Base-by-base conservation (phyloP, 2,797 vertebrate species). In the Sandelia bainsii region DNA sequence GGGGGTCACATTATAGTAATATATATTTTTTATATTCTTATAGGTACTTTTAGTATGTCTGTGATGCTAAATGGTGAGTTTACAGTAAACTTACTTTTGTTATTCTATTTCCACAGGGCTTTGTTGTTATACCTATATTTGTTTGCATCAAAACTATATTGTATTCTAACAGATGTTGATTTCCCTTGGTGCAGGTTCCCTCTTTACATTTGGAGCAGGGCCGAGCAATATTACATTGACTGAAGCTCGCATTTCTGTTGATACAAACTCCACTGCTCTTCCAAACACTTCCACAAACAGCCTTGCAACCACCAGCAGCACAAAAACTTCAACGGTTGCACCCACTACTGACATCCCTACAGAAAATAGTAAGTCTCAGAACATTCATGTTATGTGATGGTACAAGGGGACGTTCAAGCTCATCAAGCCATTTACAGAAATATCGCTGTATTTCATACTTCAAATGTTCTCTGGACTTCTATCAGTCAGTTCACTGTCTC, bases 151-250 rank as follows among this genome's bases (percentile, higher is more conserved):
- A 14, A 16, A 8, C 11, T 25, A n/a, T 22, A 1, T 29, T 4
- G 1, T 57, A 27, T 34, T 22, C 37, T 27, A 56, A 50, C 19
- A 22, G 16, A 10, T 23, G 20, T 59, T 60, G 59, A 6, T 77
- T 64, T 53, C 73, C 20, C 62, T 52, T 22, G 53, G 16, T 50
- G 29, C 67, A 95, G 94, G 94, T 62, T 92, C 86, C 60, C 80
- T 95, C 60, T 93, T 94, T 75, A 93, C 91, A 13, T 92, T 89
- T 63, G 92, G 92, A 75, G 91, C 89, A 54, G 87, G 92, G 8
- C 92, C 85, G 32, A 88, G 87, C 42, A 89, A 90, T 84, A 86
- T 89, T 20, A 84, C 92, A 25, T 79, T 88, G 23, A 81, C 80
- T 49, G 58, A 90, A 60, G 61, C 70, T 40, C 80, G 59, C 45